Percentiles rank a stretch among this genome's conserved stretches.
These are phyloP conservation scores for Odobenus rosmarus DNA, from an alignment of 2,113 vertebrate species.

Conservation along the genomic window DNA sequence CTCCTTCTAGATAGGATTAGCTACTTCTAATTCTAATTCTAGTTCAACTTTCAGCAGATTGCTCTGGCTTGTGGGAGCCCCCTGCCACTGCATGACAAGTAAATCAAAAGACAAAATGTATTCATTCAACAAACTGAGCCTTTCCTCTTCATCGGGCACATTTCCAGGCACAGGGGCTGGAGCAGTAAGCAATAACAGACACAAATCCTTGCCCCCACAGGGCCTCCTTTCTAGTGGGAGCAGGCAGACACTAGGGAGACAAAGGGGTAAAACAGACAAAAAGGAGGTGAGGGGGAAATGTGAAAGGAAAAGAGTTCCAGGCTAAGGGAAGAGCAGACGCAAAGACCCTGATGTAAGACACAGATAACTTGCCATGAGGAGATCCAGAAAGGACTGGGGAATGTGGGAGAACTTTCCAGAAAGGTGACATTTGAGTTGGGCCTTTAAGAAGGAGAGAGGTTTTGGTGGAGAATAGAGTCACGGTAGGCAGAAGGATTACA, in stretches of 20 bases:
- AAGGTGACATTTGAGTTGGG: neutral
- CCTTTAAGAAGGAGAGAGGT: neutral
- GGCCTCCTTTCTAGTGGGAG: neutral
- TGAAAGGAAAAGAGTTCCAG: neutral
- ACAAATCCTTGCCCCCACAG: neutral
- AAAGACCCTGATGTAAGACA: neutral
- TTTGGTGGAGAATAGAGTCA: neutral
- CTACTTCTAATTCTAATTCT: neutral
- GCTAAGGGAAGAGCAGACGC: neutral
- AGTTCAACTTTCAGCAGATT: neutral
- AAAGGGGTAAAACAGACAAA: accelerated
- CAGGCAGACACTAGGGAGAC: neutral
- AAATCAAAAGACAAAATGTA: neutral
- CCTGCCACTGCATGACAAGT: neutral
- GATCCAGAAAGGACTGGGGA: neutral
- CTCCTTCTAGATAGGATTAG: neutral
- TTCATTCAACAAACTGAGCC: neutral
- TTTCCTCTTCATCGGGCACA: neutral
- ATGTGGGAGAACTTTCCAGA: neutral
- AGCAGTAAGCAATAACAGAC: neutral
- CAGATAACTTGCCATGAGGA: too few species aligned
- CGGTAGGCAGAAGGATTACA: neutral
- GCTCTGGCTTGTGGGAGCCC: neutral
- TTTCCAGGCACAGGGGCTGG: neutral
- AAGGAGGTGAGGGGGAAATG: neutral